Conservation (phyloP, 2,797 vertebrate genomes). For the Saxicola maurus region DNA sequence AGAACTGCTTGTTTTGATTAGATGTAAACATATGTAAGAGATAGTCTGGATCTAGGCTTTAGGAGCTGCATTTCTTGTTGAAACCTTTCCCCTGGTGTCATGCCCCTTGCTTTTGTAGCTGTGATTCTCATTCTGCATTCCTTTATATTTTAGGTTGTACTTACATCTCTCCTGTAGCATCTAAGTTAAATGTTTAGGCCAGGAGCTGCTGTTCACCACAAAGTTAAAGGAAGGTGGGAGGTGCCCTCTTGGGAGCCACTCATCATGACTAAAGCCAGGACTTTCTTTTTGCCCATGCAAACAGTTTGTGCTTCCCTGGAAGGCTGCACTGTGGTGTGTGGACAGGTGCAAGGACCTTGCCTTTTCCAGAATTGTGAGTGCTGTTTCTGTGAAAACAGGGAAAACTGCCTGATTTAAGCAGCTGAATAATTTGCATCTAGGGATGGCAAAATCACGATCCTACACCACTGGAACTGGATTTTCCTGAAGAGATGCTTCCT, state of each 20-base stretch:
- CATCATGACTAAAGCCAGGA: neutral
- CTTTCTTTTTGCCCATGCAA: neutral
- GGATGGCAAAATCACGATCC: neutral
- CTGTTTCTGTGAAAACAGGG: neutral
- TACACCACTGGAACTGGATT: neutral
- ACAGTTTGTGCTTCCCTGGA: neutral
- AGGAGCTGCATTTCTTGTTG: neutral
- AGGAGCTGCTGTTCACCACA: neutral
- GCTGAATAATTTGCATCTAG: neutral
- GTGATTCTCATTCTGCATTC: neutral
- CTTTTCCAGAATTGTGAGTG: neutral
- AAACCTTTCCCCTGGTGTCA: neutral
- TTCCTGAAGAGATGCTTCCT: neutral
- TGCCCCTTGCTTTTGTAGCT: neutral
- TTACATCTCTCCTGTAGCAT: neutral
- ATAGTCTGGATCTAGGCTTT: neutral
- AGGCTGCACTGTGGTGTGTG: fast-evolving
- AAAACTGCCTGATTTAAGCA: neutral
- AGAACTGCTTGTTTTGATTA: neutral
- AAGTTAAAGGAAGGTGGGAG: neutral
- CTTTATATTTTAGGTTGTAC: neutral
- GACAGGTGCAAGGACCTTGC: neutral
- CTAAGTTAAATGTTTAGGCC: neutral
- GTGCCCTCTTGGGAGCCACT: neutral
- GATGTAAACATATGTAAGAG: neutral